phyloP scores from a whole-genome alignment of 30 jellyfish, hydroid and myxozoan genomes.

The Mastigias papua region DNA sequence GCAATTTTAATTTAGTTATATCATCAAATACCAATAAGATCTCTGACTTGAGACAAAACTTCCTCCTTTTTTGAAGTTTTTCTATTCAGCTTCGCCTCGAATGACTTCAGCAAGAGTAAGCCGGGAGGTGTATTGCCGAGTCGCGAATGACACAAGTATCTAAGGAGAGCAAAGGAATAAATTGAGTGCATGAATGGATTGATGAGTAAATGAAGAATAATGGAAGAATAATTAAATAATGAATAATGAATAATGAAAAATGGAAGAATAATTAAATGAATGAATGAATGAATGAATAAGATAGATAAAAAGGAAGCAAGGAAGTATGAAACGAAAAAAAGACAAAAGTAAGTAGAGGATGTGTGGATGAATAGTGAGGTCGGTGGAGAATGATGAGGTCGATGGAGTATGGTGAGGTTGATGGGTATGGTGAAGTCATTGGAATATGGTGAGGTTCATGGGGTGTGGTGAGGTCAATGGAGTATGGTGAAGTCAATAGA shows the following conservation, averaged over 20 bases:
- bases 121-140: conserved; percentile 71
- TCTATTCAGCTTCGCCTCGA: conserved; percentile 70
- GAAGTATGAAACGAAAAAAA: no score
- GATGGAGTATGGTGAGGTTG: no score
- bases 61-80: conserved; percentile 65
- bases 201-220: not conserved
- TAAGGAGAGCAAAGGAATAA: not conserved
- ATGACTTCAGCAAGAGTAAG: conserved; percentile 49
- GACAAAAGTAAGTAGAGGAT: no score
- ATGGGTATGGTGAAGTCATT: no score
- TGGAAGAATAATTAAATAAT: not conserved
- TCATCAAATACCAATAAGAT: conserved; percentile 57
- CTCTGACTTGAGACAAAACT: conserved; percentile 70
- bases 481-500: no score
- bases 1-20: not conserved
- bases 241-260: no score
- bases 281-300: not conserved
- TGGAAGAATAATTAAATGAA: not conserved
- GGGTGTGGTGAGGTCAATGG: no score
- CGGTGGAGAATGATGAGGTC: no score
- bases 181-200: not conserved
- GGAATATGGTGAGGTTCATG: no score
- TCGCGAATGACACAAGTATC: conserved; percentile 62
- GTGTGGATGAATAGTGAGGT: no score
- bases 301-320: no score